Evolutionary conservation across 2,113 vertebrate species (phyloP), one percentile per base, ranked within the genome.

Genomic region (Pyrgilauda ruficollis): DNA sequence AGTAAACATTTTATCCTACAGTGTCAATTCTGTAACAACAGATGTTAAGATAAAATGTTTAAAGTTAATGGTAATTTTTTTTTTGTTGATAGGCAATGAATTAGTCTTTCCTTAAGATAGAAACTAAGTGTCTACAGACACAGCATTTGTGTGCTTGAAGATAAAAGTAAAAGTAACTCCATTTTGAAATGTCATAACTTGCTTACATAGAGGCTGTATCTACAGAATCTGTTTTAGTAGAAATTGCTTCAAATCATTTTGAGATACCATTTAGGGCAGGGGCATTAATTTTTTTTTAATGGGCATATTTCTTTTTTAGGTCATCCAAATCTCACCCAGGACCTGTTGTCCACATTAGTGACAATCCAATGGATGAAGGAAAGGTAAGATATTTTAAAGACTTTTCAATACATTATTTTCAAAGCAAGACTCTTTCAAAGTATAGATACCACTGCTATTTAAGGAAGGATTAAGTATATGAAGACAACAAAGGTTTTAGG

Each of bases 301-400:
- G 15, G 10, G 81, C 83, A 11, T 90, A 62, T 96, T 94, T 96
- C 24, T 84, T 80, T 70, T 91, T 89, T 94, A 99, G 99, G 97
- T 99, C 99, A 50, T 99, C 99, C 95, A 99, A 99, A 98, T 98
- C 99, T 97, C 99, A 99, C 93, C 99, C 99, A 83, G 99, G 99
- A 97, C 99, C 99, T 94, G 98, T 99, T 91, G 99, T 99, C 80
- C 99, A 99, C 97, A 99, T 99, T 96, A 99, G 99, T 97, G 99
- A 99, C 98, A 99, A 99, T 98, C 99, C 99, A 88, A 99, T 99
- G 99, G 99, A 99, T 97, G 99, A 99, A 97, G 99, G 99, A 96
- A 99, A 99, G 99, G 99, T 99, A 98, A 33, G 96, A 53, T 83
- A 41, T 78, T 84, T 82, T 69, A 56, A 76, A 69, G 31, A 56